Evolutionary conservation across 2,113 vertebrate genomes (phyloP).

Genomic region (Myotis davidii): DNA sequence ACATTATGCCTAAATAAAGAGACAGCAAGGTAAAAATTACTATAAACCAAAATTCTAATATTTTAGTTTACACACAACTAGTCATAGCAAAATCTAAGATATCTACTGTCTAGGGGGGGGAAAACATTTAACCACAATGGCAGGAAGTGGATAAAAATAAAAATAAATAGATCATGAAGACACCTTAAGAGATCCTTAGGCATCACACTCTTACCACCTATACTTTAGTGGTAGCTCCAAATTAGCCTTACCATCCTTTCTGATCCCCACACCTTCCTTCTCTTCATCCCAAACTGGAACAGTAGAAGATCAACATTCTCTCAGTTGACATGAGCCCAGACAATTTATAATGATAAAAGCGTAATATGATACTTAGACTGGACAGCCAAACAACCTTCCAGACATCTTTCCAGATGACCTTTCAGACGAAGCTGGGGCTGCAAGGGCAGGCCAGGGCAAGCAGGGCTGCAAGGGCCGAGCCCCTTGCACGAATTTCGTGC

Average conservation of each 20-base stretch:
- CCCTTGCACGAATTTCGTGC: no score
- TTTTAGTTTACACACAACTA: neutral
- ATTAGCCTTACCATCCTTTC: neutral
- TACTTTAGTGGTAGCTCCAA: neutral
- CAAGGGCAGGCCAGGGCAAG: no score
- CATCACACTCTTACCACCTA: neutral
- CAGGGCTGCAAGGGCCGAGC: no score
- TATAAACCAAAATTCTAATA: neutral
- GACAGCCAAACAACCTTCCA: no score
- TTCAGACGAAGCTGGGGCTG: no score
- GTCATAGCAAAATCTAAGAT: neutral
- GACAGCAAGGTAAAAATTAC: constrained; percentile 22
- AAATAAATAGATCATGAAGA: neutral
- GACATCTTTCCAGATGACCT: no score
- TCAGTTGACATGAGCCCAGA: neutral
- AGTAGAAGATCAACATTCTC: neutral
- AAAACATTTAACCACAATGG: neutral
- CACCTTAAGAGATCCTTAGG: neutral
- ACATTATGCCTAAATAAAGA: constrained; percentile 81
- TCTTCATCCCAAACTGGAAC: neutral
- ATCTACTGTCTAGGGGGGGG: neutral
- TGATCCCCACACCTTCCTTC: neutral
- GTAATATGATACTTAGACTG: no score
- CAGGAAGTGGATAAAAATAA: neutral
- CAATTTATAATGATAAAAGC: neutral